Conservation (phyloP, 2,797 vertebrate species). For the Neosalanx taihuensis region DNA sequence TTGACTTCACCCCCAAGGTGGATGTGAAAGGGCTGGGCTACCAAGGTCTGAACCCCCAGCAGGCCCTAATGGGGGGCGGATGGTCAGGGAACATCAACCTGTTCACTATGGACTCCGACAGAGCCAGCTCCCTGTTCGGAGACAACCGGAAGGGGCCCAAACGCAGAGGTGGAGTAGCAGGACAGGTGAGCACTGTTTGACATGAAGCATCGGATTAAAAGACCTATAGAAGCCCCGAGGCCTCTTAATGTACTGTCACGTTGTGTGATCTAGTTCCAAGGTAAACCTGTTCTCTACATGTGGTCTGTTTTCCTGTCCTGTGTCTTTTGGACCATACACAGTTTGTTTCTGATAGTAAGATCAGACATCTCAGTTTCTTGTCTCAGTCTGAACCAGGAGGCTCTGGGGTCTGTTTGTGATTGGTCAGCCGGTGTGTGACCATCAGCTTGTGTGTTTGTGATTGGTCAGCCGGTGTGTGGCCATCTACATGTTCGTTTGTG, state of each 20-base stretch:
- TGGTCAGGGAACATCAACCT: constrained; percentile 71
- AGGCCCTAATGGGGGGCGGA: constrained; percentile 73
- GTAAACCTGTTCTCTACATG: too few relatives aligned
- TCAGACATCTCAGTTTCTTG: background rate
- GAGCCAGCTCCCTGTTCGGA: constrained; percentile 71
- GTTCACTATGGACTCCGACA: constrained; percentile 72
- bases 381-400: too few relatives aligned
- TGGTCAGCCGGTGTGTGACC: background rate
- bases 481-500: too few relatives aligned
- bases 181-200: constrained; percentile 73
- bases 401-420: background rate
- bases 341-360: too few relatives aligned
- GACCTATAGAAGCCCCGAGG: background rate
- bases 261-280: too few relatives aligned
- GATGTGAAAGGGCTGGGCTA: constrained; percentile 89
- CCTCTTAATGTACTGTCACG: background rate
- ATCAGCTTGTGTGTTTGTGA: too few relatives aligned
- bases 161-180: constrained; percentile 82
- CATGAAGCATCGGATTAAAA: background rate
- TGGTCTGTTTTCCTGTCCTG: too few relatives aligned
- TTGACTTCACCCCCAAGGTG: constrained; percentile 82
- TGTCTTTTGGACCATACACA: too few relatives aligned
- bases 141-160: constrained; percentile 56
- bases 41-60: constrained; percentile 83
- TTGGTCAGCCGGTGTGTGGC: too few relatives aligned